Evolutionary conservation across 2,113 vertebrate genomes (phyloP).

Genomic region (Triplophysa siluroides): DNA sequence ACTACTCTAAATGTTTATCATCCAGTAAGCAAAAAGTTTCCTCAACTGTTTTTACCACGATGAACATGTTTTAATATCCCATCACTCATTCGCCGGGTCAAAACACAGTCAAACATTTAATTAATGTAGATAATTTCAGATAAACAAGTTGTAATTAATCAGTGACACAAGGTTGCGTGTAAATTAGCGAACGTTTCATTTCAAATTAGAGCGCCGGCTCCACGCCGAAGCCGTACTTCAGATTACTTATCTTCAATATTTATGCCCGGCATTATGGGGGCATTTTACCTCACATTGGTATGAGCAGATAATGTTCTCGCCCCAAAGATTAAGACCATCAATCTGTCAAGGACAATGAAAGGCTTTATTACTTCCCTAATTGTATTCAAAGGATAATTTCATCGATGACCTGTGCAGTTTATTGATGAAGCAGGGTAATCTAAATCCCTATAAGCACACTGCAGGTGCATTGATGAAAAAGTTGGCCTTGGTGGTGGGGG

Average conservation of each 20-base stretch:
- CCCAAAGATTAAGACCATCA: conserved; percentile 46
- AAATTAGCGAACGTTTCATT: conserved; percentile 14
- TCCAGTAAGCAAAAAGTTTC: neutral
- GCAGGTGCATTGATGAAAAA: conserved; percentile 48
- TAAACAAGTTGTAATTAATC: conserved; percentile 40
- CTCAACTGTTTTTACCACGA: neutral
- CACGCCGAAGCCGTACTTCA: neutral
- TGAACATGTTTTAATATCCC: conserved; percentile 24
- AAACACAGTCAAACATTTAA: conserved; percentile 14
- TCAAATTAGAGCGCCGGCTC: neutral
- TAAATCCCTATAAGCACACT: conserved; percentile 50
- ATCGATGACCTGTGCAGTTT: conserved; percentile 46
- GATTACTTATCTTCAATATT: conserved; percentile 25
- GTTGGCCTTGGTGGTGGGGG: conserved; percentile 45
- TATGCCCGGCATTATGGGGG: conserved; percentile 24
- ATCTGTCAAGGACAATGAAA: conserved; percentile 54
- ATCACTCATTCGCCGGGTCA: conserved; percentile 19
- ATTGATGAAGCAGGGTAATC: conserved; percentile 51
- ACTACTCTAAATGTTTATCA: conserved; percentile 13
- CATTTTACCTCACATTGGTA: conserved; percentile 37
- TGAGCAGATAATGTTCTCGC: conserved; percentile 33
- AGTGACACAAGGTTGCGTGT: conserved; percentile 28
- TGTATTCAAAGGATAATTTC: conserved; percentile 53
- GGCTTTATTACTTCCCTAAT: conserved; percentile 54
- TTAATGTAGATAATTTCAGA: conserved; percentile 29